Evolutionary conservation across 2,113 vertebrate species (phyloP).

Genomic region (Toxotes jaculatrix): DNA sequence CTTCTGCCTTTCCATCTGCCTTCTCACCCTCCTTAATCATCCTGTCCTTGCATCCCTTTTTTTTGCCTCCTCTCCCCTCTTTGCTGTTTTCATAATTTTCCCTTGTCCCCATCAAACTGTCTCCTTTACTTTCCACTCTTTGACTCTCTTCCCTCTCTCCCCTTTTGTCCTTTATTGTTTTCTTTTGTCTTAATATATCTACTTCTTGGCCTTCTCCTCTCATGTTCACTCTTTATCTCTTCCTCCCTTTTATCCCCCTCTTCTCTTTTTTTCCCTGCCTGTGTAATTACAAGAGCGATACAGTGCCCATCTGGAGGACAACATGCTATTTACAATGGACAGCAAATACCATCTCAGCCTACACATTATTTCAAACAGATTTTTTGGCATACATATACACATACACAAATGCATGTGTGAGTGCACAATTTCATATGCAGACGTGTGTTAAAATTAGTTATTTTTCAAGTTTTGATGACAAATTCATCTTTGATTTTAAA

Average conservation of each 20-base stretch:
- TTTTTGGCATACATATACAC: constrained; percentile 17
- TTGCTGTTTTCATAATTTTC: not conserved
- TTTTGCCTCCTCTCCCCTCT: constrained; percentile 23
- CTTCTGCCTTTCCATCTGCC: constrained; percentile 38
- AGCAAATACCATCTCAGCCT: constrained; percentile 30
- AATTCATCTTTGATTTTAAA: no score
- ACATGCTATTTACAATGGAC: constrained; percentile 53
- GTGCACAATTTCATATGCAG: not conserved
- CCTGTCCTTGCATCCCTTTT: constrained; percentile 35
- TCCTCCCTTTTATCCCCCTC: not conserved
- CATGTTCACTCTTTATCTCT: constrained; percentile 3
- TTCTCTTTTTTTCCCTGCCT: constrained; percentile 9
- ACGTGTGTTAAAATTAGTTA: not conserved
- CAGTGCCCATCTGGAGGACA: constrained; percentile 44
- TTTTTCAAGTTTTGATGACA: no score
- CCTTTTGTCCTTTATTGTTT: not conserved
- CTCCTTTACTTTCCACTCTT: not conserved
- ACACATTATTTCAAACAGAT: constrained; percentile 31
- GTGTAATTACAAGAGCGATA: constrained; percentile 56
- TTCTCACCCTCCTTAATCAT: constrained; percentile 66
- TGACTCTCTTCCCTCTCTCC: not conserved
- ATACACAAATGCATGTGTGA: not conserved
- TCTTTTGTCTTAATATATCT: constrained; percentile 2
- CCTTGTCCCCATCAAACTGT: not conserved
- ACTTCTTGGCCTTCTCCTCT: not conserved